Evolutionary conservation across 2,888 invertebrate species (phyloP).

Genomic region (Hylaea fasciaria): DNA sequence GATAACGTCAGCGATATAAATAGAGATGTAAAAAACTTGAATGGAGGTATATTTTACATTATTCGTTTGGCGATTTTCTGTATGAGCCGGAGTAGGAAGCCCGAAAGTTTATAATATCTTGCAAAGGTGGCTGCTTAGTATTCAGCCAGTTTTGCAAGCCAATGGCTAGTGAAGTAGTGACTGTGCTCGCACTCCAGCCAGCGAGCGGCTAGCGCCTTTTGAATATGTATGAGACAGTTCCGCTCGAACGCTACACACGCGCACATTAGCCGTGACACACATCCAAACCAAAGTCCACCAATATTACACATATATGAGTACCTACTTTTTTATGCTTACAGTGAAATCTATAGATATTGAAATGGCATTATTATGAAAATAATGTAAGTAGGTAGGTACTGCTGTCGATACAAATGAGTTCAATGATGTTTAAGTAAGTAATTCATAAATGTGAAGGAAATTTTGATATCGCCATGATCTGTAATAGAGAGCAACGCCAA

Average conservation of each 20-base stretch:
- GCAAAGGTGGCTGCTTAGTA: constrained; percentile 70
- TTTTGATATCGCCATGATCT: constrained; percentile 38
- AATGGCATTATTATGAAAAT: background rate
- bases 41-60: constrained; percentile 38
- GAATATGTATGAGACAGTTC: constrained; percentile 75
- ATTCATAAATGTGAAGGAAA: constrained; percentile 49
- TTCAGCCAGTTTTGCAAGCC: constrained; percentile 73
- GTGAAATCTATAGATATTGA: constrained; percentile 7
- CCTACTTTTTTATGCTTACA: constrained; percentile 32
- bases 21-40: constrained; percentile 34
- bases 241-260: constrained; percentile 65
- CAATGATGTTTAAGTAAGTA: constrained; percentile 50
- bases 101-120: constrained; percentile 70
- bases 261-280: constrained; percentile 77
- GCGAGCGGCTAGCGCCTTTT: constrained; percentile 51
- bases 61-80: constrained; percentile 49
- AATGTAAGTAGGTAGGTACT: too few relatives aligned
- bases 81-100: constrained; percentile 64
- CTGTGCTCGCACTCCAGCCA: constrained; percentile 62
- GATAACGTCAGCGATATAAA: constrained; percentile 50
- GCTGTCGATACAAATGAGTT: constrained; percentile 42
- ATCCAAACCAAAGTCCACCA: constrained; percentile 59
- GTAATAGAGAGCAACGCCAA: background rate
- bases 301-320: constrained; percentile 51
- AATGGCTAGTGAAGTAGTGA: constrained; percentile 70